Base-by-base conservation (phyloP, 2,888 invertebrate genomes). In the Conistra vaccinii region DNA sequence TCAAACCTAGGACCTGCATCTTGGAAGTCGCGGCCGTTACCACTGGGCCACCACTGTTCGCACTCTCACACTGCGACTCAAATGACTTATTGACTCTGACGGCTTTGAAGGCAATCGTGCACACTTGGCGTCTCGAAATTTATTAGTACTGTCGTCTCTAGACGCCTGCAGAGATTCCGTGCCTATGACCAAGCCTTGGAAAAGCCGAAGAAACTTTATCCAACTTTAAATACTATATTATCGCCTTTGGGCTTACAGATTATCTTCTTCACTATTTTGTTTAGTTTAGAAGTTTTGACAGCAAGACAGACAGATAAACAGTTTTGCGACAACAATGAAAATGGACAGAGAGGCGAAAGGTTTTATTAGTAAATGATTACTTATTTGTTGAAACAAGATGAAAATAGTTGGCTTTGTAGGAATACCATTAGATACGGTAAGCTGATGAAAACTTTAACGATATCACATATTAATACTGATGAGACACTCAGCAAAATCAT, bases 221-320 rank as follows among this genome's bases (percentile, higher is more conserved):
- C 39, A 69, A 69, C 10, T 61, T 23, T 39, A 39, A 45, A 51
- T 53, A 66, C 42, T 42, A 76, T 66, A 76, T 67, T 53, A 35
- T 60, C 51, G 26, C 23, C 5, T 42, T 29, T 26, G 2, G 26
- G 17, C 2, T 7, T 20, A 29, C 14, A 26, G 45, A 39, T 42
- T 69, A 61, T 26, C 23, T 39, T 26, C 23, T 39, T 32, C 10
- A 51, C 23, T 61, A 55, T 32, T 65, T 61, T 51, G 17, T 68
- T 76, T 70, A 42, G 23, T 60, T 70, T 26, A 6, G 32, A 65
- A 78, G 65, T 79, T 72, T 51, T 55, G 74, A 73, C 74, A 78
- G 60, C n/a, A 3, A 26, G 9, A 61, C n/a, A 58, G 60, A 60
- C 9, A 7, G 12, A 48, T 48, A 66, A 51, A 80, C 53, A 48